Evolutionary conservation across 2,113 vertebrate genomes (phyloP), one percentile per base, ranked within the genome.

Genomic region (Tragelaphus buxtoni): DNA sequence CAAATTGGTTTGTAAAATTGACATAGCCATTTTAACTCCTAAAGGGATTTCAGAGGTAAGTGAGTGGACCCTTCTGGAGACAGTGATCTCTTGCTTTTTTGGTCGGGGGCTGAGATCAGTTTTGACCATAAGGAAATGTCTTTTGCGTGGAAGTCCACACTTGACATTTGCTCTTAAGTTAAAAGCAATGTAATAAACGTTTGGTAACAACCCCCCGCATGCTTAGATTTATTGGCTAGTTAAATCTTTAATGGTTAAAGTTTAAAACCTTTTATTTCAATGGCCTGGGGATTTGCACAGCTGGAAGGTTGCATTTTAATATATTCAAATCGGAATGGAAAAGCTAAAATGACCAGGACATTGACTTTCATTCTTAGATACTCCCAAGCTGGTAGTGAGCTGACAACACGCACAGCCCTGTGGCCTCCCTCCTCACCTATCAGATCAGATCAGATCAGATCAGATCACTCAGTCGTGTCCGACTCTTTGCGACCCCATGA

Each of bases 161-260:
- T 97, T 98, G 97, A 92, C 94, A 95, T 97, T 98, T 82, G 88
- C 97, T 87, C 91, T 96, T 92, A 83, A 96, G 88, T 98, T 98
- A 98, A 98, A 98, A 97, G 85, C 74, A 97, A 83, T 77, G 89
- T 51, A 98, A 97, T 98, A 98, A 98, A 98, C 61, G 9, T 97
- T 94, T 90, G 97, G 97, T 97, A 97, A 98, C 97, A 97, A 98
- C 97, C 96, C 79, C 93, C 92, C 58, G 97, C 94, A 96, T 97
- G 90, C 95, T 98, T 96, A 97, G 97, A 98, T 98, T 98, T 99
- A 98, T 98, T 98, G 94, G 91, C 97, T 93, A 98, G 98, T 98
- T 98, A 98, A 98, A 98, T 95, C 96, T 98, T 99, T 98, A 98
- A 98, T 98, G 98, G 98, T 96, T 92, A 49, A 96, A 95, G 97